Base-by-base conservation (phyloP, 2,888 invertebrate genomes). In the Cerastis leucographa region DNA sequence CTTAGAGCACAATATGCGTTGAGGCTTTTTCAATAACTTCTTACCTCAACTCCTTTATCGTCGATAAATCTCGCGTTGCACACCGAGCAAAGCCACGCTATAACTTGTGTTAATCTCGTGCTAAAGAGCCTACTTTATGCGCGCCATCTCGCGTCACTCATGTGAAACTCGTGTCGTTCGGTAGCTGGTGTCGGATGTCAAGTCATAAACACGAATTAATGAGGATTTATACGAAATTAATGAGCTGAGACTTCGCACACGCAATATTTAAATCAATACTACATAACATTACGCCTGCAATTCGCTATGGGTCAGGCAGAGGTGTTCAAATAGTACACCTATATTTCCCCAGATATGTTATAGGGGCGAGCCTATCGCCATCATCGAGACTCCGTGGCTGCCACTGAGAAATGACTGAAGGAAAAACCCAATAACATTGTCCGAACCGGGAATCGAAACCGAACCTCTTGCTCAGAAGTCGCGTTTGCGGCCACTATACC, bases 171-270 rank as follows among this genome's bases (percentile, higher is more conserved):
- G 67, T 25, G 42, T 74, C 67, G 62, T 68, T 62, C 35, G 51
- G 44, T 44, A 62, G 17, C 19, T 42, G 22, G 40, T 49, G n/a
- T 49, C 56, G 46, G 51, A 22, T 25, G 22, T 29, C 49, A 12
- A 19, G 42, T 17, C 6, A 46, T 79, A 64, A 80, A 79, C 22
- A 64, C 42, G 67, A 25, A 74, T 80, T 74, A 74, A 64, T 68
- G 49, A 68, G 22, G 46, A 74, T 44, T 56, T 68, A 80, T 64
- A 17, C 7, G 14, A 22, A 68, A 80, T 68, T 68, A 68, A 75
- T 75, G 42, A 68, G 40, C 67, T 4, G 9, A 17, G 17, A 25
- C 11, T 17, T 0, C 14, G 61, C 67, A 49, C 62, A 75, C 81
- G 68, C 64, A 56, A 49, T 54, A 19, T 64, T n/a, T 22, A 42